Conservation (phyloP, 1,140 invertebrate species). For the Bicyclus anynana region DNA sequence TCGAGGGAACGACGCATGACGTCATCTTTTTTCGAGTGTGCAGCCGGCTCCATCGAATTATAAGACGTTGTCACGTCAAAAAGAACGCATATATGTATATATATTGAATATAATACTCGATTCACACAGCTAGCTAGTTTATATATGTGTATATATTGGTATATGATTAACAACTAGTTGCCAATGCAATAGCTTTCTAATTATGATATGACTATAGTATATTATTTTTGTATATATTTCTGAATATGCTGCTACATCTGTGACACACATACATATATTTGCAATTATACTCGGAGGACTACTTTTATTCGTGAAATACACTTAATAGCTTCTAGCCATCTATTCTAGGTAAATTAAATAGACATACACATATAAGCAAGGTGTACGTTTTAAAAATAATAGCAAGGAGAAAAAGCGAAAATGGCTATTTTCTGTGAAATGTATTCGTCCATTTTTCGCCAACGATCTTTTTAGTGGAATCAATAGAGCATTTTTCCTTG, state of each 20-base stretch:
- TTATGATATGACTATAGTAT: background rate
- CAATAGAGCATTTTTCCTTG: too few species aligned
- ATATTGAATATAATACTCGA: too few species aligned
- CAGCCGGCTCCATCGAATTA: too few species aligned
- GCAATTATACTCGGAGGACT: background rate
- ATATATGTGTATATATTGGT: background rate
- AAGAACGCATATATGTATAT: too few species aligned
- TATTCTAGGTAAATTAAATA: background rate
- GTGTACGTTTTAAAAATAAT: background rate
- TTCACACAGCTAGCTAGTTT: background rate
- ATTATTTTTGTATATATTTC: background rate
- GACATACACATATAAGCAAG: background rate
- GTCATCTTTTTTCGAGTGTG: too few species aligned
- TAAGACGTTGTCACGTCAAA: too few species aligned
- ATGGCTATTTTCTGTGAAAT: background rate
- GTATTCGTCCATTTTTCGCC: slow-evolving; percentile 3
- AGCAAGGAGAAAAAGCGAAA: slow-evolving; percentile 5
- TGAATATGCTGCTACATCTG: background rate
- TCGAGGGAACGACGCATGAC: too few species aligned
- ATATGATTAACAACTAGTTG: background rate
- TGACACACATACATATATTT: background rate
- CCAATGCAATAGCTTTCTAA: background rate
- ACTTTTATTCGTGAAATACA: background rate
- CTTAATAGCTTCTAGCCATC: background rate
- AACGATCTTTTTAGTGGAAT: too few species aligned